A percentile compares a stretch with the other conserved stretches of the same genome.
phyloP scores from a whole-genome alignment of 2,888 invertebrate genomes.

The Diplazon laetatorius region DNA sequence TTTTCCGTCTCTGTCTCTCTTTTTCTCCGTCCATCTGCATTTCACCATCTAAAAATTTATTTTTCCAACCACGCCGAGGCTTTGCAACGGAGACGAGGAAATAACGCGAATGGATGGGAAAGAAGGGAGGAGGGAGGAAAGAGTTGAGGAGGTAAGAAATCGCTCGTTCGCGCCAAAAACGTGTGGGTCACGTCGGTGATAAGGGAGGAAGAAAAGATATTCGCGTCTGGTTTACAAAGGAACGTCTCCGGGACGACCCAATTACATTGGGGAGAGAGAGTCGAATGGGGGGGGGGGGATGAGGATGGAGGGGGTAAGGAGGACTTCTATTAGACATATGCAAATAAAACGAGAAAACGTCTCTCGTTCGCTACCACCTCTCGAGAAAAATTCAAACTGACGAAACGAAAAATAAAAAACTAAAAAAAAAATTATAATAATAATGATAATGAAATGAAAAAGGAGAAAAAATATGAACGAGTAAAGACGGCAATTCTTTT shows the following conservation, averaged over 20 bases:
- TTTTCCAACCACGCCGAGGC: constrained; percentile 27
- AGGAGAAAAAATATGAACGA: not conserved
- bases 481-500: constrained; percentile 24
- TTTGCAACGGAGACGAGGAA: not conserved
- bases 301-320: constrained; percentile 7
- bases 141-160: not conserved
- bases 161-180: not conserved
- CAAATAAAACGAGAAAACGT: constrained; percentile 27
- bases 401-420: constrained; percentile 5
- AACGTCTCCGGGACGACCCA: constrained; percentile 26
- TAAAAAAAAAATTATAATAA: no score
- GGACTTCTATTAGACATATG: constrained; percentile 41
- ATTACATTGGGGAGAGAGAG: constrained; percentile 30
- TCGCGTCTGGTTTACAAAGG: constrained; percentile 22
- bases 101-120: not conserved
- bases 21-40: no score
- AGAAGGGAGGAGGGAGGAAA: not conserved
- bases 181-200: not conserved
- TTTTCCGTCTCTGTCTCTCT: no score
- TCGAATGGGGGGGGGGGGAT: not conserved
- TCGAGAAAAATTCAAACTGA: constrained; percentile 21
- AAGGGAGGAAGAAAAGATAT: constrained; percentile 12
- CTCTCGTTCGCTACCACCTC: constrained; percentile 18
- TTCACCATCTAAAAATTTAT: constrained; percentile 45
- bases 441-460: not conserved